Base-by-base conservation (phyloP, 2,797 vertebrate species). In the Anas acuta region DNA sequence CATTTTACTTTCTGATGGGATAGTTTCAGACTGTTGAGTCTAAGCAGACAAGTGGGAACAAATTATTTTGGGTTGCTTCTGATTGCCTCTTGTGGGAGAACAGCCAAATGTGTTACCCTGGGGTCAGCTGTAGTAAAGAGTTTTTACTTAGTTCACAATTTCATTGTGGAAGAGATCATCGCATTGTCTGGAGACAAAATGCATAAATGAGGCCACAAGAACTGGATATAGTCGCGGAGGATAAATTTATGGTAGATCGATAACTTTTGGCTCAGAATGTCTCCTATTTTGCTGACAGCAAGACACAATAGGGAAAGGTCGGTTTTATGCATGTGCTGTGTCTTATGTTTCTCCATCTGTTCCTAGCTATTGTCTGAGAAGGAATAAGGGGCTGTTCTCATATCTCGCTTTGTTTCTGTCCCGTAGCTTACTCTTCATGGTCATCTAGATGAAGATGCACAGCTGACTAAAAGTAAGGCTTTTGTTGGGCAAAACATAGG, bases 401-500 rank as follows among this genome's bases (percentile, higher is more conserved):
- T 15, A 25, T 71, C 60, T 67, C 76, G 43, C 62, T 90, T 69
- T 41, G 4, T 91, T 89, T 97, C 76, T 97, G 61, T 67, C 72
- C 28, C 70, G 13, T 76, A 98, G 98, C 96, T 98, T 49, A 90
- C 74, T 9, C 90, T 96, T 54, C 96, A 94, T 2, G 76, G n/a
- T 75, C 95, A 95, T 35, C 95, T 95, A 43, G 96, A 97, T 26
- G 97, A 98, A 39, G 95, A 97, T 2, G 35, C 83, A 37, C 91
- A 94, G 32, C 84, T 56, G 8, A 77, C 84, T 25, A 96, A 96
- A 97, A 97, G 98, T 98, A 96, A 98, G 97, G 78, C 56, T 41
- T 66, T 74, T 70, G 25, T 11, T 58, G 33, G 33, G 22, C 19
- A n/a, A 88, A 89, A 28, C 0, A 0, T 7, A 57, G 53, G 33